Evolutionary conservation across 2,113 vertebrate species (phyloP), one percentile per base, ranked within the genome.

Genomic region (Onychostruthus taczanowskii): DNA sequence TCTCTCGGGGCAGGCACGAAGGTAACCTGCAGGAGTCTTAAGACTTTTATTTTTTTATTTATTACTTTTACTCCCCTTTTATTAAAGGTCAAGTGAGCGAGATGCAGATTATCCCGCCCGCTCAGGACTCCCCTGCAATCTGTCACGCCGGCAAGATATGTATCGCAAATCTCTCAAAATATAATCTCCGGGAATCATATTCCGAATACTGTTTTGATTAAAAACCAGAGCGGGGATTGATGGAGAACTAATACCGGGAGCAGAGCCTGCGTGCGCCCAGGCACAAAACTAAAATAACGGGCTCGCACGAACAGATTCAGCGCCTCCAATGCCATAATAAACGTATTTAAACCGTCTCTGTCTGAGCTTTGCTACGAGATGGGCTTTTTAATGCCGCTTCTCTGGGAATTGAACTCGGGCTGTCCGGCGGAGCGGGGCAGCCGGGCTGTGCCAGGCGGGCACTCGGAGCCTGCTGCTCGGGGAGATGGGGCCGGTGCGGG

Each of bases 201-300:
- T 98, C 97, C 91, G 97, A 98, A 98, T 98, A 98, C 97, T 98
- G 96, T 98, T 98, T 98, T 98, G 98, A 98, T 98, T 98, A 98
- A 98, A 97, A 97, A 96, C 83, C 86, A 95, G 90, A 97, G 94
- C 92, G 39, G 90, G 96, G 97, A 96, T 94, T 91, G 93, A 93
- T 67, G 81, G 79, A 90, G 72, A 96, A 96, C 97, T 97, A 96
- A 97, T 95, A 92, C 83, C 33, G 49, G 50, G 46, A 87, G 86
- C 8, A 3, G 22, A 76, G 83, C 49, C 69, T 72, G 80, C n/a
- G 61, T 69, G 73, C 26, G 41, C 85, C 77, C 76, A 16, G 59
- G 19, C 61, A 69, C 93, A 37, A 23, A 91, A 64, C 81, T 73
- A 47, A 83, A 93, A 59, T 50, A 78, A 70, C 0, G 49, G 89